Percentiles rank a stretch among this genome's conserved stretches.
Evolutionary conservation across 2,113 vertebrate genomes (phyloP).

Genomic region (Dolichotis patagonum): DNA sequence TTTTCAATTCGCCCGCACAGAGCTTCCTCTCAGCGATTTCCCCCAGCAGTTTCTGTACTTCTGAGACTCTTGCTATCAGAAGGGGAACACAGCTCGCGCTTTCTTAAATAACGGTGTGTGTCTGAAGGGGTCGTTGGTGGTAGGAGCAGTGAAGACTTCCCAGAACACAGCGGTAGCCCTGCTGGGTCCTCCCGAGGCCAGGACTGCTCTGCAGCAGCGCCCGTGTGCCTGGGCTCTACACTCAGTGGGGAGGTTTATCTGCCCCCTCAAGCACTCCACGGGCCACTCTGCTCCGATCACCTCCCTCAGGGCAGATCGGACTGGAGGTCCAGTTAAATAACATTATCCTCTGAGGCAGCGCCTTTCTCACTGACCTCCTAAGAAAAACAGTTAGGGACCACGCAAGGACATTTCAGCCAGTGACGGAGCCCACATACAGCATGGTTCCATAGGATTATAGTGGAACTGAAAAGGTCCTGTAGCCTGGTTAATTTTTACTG

Average conservation of each 20-base stretch:
- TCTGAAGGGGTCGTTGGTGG: fast-evolving
- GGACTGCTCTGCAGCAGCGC: neutral
- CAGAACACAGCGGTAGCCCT: neutral
- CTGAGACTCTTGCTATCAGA: neutral
- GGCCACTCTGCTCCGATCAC: fast-evolving
- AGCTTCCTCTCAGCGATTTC: neutral
- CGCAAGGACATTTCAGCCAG: neutral
- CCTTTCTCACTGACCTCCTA: too few species aligned
- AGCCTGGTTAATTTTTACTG: neutral
- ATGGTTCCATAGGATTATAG: neutral
- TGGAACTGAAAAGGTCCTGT: neutral
- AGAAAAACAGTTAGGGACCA: neutral
- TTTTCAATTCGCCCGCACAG: constrained; percentile 42
- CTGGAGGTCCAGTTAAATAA: neutral
- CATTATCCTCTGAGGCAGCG: neutral
- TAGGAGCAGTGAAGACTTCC: neutral
- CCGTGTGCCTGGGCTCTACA: neutral
- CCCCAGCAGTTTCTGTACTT: neutral
- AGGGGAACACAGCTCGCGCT: neutral
- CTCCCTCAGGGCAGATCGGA: neutral
- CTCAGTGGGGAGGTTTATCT: too few species aligned
- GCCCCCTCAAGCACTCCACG: fast-evolving
- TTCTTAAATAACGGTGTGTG: neutral
- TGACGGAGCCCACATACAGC: neutral
- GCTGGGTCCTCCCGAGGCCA: neutral